These are phyloP conservation scores for Pyxicephalus adspersus DNA, from an alignment of 2,113 vertebrate genomes.

Conservation along the genomic window DNA sequence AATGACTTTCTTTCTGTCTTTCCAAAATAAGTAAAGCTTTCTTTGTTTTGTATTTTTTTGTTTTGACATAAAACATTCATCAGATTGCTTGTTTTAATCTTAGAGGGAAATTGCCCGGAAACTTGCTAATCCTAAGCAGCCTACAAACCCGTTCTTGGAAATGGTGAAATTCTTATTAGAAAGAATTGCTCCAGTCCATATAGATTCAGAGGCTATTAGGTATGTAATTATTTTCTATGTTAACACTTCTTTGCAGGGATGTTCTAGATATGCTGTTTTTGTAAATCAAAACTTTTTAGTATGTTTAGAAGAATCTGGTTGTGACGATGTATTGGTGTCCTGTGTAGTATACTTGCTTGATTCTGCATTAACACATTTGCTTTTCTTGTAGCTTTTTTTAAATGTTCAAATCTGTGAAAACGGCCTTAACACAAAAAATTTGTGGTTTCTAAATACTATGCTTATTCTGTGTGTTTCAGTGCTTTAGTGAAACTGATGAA, in stretches of 20 bases:
- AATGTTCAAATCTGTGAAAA: too few relatives aligned
- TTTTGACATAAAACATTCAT: background rate
- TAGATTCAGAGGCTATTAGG: constrained; percentile 99
- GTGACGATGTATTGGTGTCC: background rate
- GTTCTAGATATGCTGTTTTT: background rate
- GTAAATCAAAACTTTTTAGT: background rate
- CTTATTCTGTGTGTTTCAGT: constrained; percentile 69
- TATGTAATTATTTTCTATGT: constrained; percentile 59
- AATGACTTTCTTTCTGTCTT: background rate
- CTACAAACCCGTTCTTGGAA: constrained; percentile 97
- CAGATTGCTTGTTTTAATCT: constrained; percentile 45
- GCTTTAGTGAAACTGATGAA: constrained; percentile 97
- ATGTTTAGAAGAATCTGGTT: too few relatives aligned
- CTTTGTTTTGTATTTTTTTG: background rate
- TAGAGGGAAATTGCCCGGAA: constrained; percentile 97
- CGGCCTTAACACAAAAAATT: too few relatives aligned
- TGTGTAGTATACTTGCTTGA: too few relatives aligned
- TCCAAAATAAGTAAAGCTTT: background rate
- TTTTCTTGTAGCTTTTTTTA: background rate
- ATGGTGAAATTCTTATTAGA: constrained; percentile 99
- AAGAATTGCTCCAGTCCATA: constrained; percentile 98
- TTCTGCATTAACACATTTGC: background rate
- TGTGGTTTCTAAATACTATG: too few relatives aligned
- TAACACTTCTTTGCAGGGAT: background rate
- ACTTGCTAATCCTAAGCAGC: constrained; percentile 97